Evolutionary conservation across 2,797 vertebrate species (phyloP).

Genomic region (Lithobates sylvaticus): DNA sequence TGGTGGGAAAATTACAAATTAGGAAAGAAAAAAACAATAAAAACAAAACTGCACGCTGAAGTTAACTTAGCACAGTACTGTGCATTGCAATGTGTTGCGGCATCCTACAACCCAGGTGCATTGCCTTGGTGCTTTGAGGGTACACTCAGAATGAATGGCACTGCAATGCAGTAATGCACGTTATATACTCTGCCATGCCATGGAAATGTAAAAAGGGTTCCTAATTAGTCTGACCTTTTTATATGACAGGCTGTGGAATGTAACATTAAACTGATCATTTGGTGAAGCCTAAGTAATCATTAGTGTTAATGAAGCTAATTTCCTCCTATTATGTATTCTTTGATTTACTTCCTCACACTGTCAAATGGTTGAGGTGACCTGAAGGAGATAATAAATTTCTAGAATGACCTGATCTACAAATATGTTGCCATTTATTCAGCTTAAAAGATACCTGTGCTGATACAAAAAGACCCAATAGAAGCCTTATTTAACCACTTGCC

Average conservation of each 20-base stretch:
- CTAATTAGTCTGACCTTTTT: slow-evolving; percentile 17
- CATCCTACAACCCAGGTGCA: too few species aligned
- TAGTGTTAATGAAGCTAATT: slow-evolving; percentile 37
- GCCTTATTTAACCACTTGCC: too few species aligned
- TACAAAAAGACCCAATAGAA: not conserved
- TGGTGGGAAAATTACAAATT: too few species aligned
- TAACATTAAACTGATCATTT: slow-evolving; percentile 27
- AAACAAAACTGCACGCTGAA: too few species aligned
- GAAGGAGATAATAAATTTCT: slow-evolving; percentile 12
- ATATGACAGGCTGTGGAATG: slow-evolving; percentile 11
- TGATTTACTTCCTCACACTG: slow-evolving; percentile 9
- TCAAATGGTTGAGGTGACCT: slow-evolving; percentile 24
- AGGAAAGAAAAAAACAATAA: too few species aligned
- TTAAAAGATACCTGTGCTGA: not conserved
- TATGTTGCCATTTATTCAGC: not conserved
- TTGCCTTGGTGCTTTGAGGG: too few species aligned
- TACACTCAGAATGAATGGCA: too few species aligned
- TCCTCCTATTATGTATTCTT: not conserved
- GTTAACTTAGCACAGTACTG: too few species aligned
- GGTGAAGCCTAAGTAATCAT: slow-evolving; percentile 21
- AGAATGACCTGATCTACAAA: not conserved
- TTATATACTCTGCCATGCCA: too few species aligned
- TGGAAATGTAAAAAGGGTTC: too few species aligned
- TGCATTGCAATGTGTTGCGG: too few species aligned
- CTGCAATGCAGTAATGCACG: too few species aligned